Base-by-base conservation (phyloP, 2,113 vertebrate genomes). In the Chionis minor region DNA sequence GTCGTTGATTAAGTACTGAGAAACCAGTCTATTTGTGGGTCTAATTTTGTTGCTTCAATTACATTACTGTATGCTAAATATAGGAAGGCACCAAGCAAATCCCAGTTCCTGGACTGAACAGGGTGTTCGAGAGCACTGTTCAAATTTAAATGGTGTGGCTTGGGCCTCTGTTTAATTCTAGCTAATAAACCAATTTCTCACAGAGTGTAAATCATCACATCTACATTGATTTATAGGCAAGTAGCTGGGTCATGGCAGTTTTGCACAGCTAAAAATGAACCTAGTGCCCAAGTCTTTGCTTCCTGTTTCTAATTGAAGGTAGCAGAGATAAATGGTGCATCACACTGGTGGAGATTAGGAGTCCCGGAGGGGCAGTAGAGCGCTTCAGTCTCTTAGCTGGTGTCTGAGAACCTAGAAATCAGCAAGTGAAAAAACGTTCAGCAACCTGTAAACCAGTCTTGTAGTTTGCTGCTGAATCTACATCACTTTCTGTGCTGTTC, bases 51-150 rank as follows among this genome's bases (percentile, higher is more conserved):
- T 96, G 91, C 94, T 95, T 97, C 87, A 91, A 40, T 94, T 95
- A 94, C 71, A 88, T 96, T 97, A 96, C 96, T 95, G 94, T 97
- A 97, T 88, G 85, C 94, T 97, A 97, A 97, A 97, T 97, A 96
- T 96, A 97, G 95, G 86, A 81, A 90, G 69, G 62, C 81, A 92
- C 44, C 65, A 85, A 96, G 92, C 96, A 95, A 80, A 90, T 80
- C 83, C 79, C 54, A 44, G 79, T 93, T 96, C 70, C 87, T 87
- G 84, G 73, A 52, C 86, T 95, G 96, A 95, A 95, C 86, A 92
- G 93, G 63, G 94, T 93, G 96, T 96, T 95, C 94, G 55, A 49
- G 87, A 94, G 80, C 61, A 52, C 81, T 86, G 56, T 55, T 90
- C 59, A 92, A 86, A 91, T 92, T 84, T 82, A 94, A 96, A 80